Evolutionary conservation across 2,113 vertebrate species (phyloP).

Genomic region (Pavo muticus): DNA sequence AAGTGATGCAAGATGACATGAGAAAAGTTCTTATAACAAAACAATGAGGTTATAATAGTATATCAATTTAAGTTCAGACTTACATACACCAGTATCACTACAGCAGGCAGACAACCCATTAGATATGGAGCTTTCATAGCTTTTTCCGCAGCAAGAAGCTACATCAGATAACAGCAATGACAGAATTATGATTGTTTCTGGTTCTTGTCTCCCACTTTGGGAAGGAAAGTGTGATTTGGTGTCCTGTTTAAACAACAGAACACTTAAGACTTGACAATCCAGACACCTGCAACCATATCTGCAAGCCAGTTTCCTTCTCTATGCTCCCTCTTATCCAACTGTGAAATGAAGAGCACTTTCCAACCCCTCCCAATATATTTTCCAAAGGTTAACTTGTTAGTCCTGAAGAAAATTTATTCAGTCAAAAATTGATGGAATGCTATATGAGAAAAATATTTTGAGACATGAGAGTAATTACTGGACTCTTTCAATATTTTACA

Average conservation of each 20-base stretch:
- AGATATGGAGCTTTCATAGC: conserved; percentile 1
- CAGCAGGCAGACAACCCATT: not conserved
- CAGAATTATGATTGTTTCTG: conserved; percentile 7
- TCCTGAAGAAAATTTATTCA: not conserved
- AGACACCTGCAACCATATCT: not conserved
- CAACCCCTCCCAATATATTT: not conserved
- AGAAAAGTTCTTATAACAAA: conserved; percentile 14
- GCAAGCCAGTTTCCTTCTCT: not conserved
- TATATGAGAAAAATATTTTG: not conserved
- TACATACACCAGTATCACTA: not conserved
- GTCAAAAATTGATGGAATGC: not conserved
- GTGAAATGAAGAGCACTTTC: not conserved
- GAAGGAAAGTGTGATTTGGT: not conserved
- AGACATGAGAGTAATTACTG: not conserved
- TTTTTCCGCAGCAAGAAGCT: conserved; percentile 18
- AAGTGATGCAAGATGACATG: not conserved
- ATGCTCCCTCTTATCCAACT: not conserved
- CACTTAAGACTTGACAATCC: not conserved
- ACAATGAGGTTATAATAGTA: not conserved
- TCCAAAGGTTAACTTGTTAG: not conserved
- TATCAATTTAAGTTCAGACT: not conserved
- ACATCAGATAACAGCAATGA: conserved; percentile 9
- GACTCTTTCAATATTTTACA: not conserved
- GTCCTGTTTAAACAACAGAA: not conserved
- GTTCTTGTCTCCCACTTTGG: not conserved